Evolutionary conservation across 2,888 invertebrate species (phyloP).

Genomic region (Pammene fasciana): DNA sequence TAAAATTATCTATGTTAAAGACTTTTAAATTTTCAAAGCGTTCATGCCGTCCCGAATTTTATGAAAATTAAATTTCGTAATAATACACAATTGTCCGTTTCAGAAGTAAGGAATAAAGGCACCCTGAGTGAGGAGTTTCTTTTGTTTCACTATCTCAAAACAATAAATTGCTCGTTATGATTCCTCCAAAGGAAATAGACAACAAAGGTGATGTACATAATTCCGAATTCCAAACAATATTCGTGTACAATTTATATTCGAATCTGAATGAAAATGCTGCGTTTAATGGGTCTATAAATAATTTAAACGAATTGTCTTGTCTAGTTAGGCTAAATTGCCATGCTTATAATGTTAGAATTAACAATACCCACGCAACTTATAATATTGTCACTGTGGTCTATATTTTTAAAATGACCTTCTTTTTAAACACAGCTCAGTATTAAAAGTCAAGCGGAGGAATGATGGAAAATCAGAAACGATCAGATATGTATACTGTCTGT

Average conservation of each 20-base stretch:
- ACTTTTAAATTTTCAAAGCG: constrained; percentile 16
- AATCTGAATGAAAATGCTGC: not conserved
- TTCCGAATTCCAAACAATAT: constrained; percentile 42
- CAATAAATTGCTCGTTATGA: constrained; percentile 41
- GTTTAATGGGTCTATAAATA: not conserved
- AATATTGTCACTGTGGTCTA: no score
- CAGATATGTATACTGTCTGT: no score
- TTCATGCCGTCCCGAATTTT: constrained; percentile 9
- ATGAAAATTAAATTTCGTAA: constrained; percentile 24
- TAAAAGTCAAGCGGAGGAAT: no score
- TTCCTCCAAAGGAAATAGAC: constrained; percentile 44
- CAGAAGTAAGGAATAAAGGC: constrained; percentile 25
- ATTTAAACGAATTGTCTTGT: no score
- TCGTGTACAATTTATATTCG: not conserved
- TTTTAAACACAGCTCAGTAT: no score
- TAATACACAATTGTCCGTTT: constrained; percentile 28
- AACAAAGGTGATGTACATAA: constrained; percentile 44
- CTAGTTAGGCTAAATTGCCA: no score
- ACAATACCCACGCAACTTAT: no score
- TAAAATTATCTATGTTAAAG: not conserved
- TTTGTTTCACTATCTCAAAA: constrained; percentile 27
- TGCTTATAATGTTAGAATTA: no score
- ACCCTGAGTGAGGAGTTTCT: constrained; percentile 24
- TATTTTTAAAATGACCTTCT: no score
- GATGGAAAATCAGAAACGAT: no score